Evolutionary conservation across 2,797 vertebrate genomes (phyloP), one percentile per base, ranked within the genome.

Genomic region (Anniella stebbinsi): DNA sequence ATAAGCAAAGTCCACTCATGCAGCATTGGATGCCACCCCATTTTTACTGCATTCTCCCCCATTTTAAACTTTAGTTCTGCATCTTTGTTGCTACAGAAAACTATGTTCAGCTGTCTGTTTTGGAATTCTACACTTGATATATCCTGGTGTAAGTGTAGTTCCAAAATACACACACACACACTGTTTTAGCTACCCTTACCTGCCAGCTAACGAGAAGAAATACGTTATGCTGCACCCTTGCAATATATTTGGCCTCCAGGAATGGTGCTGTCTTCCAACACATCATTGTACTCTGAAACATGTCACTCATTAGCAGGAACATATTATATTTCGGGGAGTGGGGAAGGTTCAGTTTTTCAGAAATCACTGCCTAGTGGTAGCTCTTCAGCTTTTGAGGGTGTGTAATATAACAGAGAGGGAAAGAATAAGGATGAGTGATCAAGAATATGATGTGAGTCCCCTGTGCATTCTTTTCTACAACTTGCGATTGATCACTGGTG

Each of bases 251-350:
- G 54, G 41, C 48, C 54, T 88, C 48, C n/a, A 60, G 21, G 10
- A 81, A 41, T 17, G 38, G 54, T 72, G 86, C 21, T 66, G 33
- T 30, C 8, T 88, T 78, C 17, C n/a, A 76, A 67, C 66, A 21
- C n/a, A 41, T 36, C 63, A 30, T 17, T 0, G 0, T 30, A 41
- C 21, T 3, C 54, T 10, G 36, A 73, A 82, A 23, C 72, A 67
- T 15, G 54, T 51, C 36, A 87, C 11, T 84, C 36, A 69, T 80
- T 72, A 88, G 72, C 25, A 85, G 88, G 87, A 5, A 41, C 75
- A 2, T 18, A 88, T 89, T 87, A 69, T 80, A 78, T 2, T 12
- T 76, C 6, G 45, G 45, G 45, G 3, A 7, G 78, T n/a, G 76
- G n/a, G 25, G 17, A 73, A 83, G 18, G 38, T 13, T 76, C 2